Conservation (phyloP, 2,113 vertebrate species). For the Macquaria ambigua region DNA sequence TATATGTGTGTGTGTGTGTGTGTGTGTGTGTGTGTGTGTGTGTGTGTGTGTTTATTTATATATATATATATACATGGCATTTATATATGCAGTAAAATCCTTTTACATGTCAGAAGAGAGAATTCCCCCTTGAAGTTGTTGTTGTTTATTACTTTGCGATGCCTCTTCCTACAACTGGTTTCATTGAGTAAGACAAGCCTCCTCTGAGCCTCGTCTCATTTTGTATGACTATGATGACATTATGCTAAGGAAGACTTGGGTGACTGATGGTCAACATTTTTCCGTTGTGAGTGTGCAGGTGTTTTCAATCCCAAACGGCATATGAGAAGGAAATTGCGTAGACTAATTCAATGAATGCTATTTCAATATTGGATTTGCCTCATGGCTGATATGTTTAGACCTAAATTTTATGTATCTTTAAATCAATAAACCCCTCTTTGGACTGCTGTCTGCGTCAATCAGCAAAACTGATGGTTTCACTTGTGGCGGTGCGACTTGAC, state of each 20-base stretch:
- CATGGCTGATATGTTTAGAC: slow-evolving; percentile 53
- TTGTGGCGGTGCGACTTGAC: slow-evolving; percentile 5
- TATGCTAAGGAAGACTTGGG: not conserved
- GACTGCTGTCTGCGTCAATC: slow-evolving; percentile 34
- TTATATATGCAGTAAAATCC: not conserved
- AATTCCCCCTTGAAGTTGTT: not conserved
- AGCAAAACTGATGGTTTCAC: slow-evolving; percentile 48
- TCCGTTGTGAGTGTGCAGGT: slow-evolving; percentile 38
- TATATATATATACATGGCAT: no score
- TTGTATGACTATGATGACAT: not conserved
- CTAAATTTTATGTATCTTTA: slow-evolving; percentile 55
- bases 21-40: no score
- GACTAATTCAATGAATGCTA: slow-evolving; percentile 59
- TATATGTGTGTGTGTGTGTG: no score
- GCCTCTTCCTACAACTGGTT: not conserved
- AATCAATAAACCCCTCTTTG: slow-evolving; percentile 54
- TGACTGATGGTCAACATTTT: slow-evolving; percentile 7
- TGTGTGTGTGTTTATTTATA: no score
- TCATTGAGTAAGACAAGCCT: not conserved
- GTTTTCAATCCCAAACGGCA: slow-evolving; percentile 53
- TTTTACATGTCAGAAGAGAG: not conserved
- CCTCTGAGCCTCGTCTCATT: not conserved
- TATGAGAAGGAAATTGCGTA: slow-evolving; percentile 58
- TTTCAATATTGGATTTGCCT: slow-evolving; percentile 67
- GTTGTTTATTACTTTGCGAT: not conserved